phyloP scores from a whole-genome alignment of 2,888 invertebrate species.

The Spodoptera exigua region DNA sequence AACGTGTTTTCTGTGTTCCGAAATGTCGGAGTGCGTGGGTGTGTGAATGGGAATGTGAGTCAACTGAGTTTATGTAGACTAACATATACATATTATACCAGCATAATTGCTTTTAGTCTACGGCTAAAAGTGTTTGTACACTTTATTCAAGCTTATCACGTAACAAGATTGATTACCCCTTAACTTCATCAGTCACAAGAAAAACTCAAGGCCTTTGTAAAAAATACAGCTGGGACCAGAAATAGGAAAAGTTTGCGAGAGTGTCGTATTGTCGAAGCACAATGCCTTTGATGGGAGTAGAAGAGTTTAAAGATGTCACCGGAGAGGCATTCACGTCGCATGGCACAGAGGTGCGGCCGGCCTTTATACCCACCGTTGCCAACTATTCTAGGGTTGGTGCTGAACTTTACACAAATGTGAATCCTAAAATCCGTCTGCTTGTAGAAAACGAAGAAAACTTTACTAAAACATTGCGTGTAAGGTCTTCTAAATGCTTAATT shows the following conservation, averaged over 20 bases:
- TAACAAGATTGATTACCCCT: slow-evolving; percentile 16
- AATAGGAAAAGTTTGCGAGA: slow-evolving; percentile 44
- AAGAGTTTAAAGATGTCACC: slow-evolving; percentile 59
- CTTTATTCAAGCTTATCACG: slow-evolving; percentile 6
- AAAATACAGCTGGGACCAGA: slow-evolving; percentile 26
- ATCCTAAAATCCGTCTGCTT: no score
- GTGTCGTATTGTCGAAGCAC: slow-evolving; percentile 51
- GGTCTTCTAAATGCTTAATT: not conserved
- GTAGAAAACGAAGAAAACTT: no score
- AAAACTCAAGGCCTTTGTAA: slow-evolving; percentile 17
- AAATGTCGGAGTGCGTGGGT: slow-evolving; percentile 9
- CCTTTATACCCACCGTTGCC: slow-evolving; percentile 54
- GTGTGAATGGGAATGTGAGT: not conserved
- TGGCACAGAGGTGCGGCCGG: slow-evolving; percentile 57
- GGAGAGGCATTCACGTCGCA: slow-evolving; percentile 46
- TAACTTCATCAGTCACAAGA: slow-evolving; percentile 24
- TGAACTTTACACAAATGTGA: not conserved
- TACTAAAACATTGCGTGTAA: no score
- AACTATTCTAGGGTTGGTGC: slow-evolving; percentile 51
- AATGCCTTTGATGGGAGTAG: slow-evolving; percentile 55
- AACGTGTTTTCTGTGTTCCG: slow-evolving; percentile 7
- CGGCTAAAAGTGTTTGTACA: slow-evolving; percentile 1
- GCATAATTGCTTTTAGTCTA: slow-evolving; percentile 13
- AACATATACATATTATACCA: no score
- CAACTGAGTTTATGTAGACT: not conserved